These are phyloP conservation scores for Labeo calbasu DNA, from an alignment of 2,797 vertebrate species.

Conservation along the genomic window DNA sequence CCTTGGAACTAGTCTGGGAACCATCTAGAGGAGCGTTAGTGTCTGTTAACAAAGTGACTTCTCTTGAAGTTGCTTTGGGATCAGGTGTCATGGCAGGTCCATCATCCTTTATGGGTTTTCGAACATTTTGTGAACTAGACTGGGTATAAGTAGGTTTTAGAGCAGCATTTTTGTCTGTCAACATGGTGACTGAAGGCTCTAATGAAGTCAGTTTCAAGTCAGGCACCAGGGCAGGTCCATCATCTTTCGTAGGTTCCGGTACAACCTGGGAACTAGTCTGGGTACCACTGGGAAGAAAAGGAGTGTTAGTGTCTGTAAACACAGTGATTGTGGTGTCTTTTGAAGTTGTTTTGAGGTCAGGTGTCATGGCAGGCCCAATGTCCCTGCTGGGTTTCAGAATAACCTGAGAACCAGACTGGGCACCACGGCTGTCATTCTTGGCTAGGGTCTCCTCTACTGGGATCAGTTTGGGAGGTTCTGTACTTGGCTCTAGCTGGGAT, in stretches of 20 bases:
- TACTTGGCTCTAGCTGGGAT: not conserved
- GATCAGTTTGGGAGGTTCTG: constrained; percentile 7
- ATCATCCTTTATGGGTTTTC: too few species aligned
- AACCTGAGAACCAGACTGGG: not conserved
- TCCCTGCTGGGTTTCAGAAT: not conserved
- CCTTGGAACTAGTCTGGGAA: not conserved
- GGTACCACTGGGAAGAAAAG: not conserved
- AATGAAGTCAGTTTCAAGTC: not conserved
- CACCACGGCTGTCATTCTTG: not conserved
- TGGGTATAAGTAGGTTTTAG: too few species aligned
- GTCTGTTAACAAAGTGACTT: not conserved
- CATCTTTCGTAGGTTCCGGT: not conserved
- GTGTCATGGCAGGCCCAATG: not conserved
- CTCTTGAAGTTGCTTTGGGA: not conserved
- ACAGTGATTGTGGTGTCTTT: not conserved
- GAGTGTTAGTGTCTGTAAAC: not conserved
- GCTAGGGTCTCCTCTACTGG: not conserved
- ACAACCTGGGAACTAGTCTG: not conserved
- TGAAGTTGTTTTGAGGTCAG: not conserved
- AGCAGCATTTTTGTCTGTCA: not conserved
- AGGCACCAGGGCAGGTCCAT: not conserved
- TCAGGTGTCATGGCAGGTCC: not conserved
- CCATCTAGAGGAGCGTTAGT: not conserved
- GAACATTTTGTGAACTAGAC: too few species aligned
- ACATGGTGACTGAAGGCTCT: not conserved